Base-by-base conservation (phyloP, 1,140 invertebrate genomes). In the Hypothenemus hampei region DNA sequence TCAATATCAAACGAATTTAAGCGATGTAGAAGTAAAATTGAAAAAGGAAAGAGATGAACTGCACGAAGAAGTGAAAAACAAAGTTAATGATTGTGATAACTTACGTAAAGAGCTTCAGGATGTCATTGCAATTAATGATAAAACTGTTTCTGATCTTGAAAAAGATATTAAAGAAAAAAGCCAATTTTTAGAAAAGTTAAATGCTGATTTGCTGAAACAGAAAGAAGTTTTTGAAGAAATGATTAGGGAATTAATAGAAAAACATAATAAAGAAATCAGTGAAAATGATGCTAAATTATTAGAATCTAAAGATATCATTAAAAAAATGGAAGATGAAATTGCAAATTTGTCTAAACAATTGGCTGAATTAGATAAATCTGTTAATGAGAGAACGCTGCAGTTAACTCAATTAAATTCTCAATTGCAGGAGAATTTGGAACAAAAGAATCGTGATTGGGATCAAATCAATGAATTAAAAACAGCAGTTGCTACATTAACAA, bases 1-100 rank as follows among this genome's bases (percentile, higher is more conserved):
- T 21, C 53, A 59, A 29, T 62, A 62, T 40, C 60, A 60, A 57
- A 53, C 31, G 8, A 62, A 60, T 50, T 35, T 57, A 10, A 50
- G 52, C 35, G 62, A 65, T 13, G 49, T 62, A 10, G 64, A 65
- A 46, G 19, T 4, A 1, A 53, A 49, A 52, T 44, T 64, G 15
- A 64, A 60, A 37, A 53, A 60, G 31, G 64, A 65, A 60, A 23
- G 63, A 6, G 64, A 62, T 26, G 40, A 60, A 49, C 44, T 60
- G 18, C 53, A 59, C 20, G 57, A 60, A 29, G 3, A 33, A 15
- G 54, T 76, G 1, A 70, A 77, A 51, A 61, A 70, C 36, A 73
- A 77, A 44, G 71, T 76, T 58, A 61, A 65, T 8, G 75, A 80
- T 62, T 70, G 65, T 45, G 73, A 80, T 22, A 75, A 75, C 63